phyloP scores from a whole-genome alignment of 2,888 invertebrate genomes.

The Eupithecia tripunctaria region DNA sequence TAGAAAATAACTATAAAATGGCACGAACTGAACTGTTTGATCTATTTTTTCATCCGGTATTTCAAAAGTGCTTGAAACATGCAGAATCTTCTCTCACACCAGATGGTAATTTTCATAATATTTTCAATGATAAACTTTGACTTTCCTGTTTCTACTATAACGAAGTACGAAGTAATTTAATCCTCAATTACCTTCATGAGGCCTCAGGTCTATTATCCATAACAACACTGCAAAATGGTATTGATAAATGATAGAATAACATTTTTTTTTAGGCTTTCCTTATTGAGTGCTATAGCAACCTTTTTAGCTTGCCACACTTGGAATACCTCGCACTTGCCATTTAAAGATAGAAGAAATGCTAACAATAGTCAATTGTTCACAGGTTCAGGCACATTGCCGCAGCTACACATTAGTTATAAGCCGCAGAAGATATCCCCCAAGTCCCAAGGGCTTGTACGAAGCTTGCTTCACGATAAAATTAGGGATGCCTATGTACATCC shows the following conservation, averaged over 20 bases:
- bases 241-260: neutral
- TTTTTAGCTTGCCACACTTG: neutral
- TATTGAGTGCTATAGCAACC: neutral
- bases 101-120: conserved; percentile 65
- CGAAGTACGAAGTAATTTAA: neutral
- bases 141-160: too few relatives aligned
- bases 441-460: conserved; percentile 95
- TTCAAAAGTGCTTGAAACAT: conserved; percentile 83
- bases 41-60: conserved; percentile 82
- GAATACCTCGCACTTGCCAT: neutral
- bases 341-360: neutral
- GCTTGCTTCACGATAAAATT: conserved; percentile 97
- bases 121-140: neutral
- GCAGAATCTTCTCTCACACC: conserved; percentile 70
- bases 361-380: conserved; percentile 24
- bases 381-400: conserved; percentile 90
- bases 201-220: neutral
- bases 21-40: conserved; percentile 82
- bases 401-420: conserved; percentile 99
- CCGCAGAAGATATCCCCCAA: conserved; percentile 99
- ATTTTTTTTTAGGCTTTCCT: neutral
- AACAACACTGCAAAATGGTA: neutral
- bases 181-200: neutral
- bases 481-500: conserved; percentile 99
- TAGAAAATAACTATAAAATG: conserved; percentile 66